Conservation (phyloP, 2,888 invertebrate genomes). For the Dynastes hyllus region DNA sequence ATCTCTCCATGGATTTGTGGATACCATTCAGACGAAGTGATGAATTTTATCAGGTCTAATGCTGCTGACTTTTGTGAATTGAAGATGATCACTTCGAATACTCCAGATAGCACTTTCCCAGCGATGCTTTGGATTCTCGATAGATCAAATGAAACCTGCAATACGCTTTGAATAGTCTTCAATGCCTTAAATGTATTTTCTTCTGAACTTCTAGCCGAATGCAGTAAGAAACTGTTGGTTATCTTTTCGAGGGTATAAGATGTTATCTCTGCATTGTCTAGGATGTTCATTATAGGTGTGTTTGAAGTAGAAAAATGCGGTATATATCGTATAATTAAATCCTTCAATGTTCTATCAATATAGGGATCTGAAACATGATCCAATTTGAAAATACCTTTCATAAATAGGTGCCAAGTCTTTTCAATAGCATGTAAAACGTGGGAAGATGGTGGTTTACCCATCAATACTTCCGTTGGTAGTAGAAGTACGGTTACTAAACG, state of each 20-base stretch:
- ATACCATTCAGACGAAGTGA: constrained; percentile 61
- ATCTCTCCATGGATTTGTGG: constrained; percentile 62
- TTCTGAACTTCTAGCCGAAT: constrained; percentile 64
- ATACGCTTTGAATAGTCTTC: constrained; percentile 62
- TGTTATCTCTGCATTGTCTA: constrained; percentile 60
- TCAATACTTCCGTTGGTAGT: constrained; percentile 72
- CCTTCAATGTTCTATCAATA: constrained; percentile 71
- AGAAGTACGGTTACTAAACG: constrained; percentile 72
- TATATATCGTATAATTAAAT: constrained; percentile 70
- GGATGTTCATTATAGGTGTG: constrained; percentile 64
- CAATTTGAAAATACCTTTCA: constrained; percentile 73
- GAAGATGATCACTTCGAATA: constrained; percentile 67
- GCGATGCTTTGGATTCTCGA: constrained; percentile 59
- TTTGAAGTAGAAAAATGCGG: constrained; percentile 63
- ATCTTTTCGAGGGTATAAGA: constrained; percentile 65
- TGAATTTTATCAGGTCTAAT: constrained; percentile 62
- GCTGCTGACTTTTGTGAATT: constrained; percentile 64
- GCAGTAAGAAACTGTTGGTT: constrained; percentile 63
- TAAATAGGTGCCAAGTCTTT: constrained; percentile 73
- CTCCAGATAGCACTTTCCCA: constrained; percentile 60
- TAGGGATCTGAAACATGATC: constrained; percentile 71
- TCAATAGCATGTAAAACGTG: constrained; percentile 71
- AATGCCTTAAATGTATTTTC: constrained; percentile 64
- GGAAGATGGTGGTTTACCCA: constrained; percentile 69
- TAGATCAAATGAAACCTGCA: constrained; percentile 60